Conservation (phyloP, 1,140 invertebrate genomes). For the Grapholita molesta region DNA sequence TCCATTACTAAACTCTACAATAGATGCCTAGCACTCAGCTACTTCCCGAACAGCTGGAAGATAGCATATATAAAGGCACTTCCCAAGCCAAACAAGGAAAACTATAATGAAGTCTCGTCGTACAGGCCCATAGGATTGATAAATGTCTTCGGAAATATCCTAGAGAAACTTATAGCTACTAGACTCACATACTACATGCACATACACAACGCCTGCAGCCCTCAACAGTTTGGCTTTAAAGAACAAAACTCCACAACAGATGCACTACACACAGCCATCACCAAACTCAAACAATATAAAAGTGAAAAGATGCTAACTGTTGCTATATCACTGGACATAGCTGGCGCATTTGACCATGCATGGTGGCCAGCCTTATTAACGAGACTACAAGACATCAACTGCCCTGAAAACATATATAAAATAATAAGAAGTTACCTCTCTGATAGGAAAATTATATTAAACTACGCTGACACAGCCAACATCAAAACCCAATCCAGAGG, state of each 20-base stretch:
- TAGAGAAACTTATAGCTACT: constrained; percentile 27
- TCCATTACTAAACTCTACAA: not conserved
- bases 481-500: not conserved
- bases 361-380: constrained; percentile 33
- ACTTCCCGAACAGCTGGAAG: constrained; percentile 18
- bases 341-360: constrained; percentile 33
- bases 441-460: not conserved
- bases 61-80: not conserved
- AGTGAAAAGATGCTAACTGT: not conserved
- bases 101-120: not conserved
- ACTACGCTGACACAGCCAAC: not conserved
- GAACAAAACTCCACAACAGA: constrained; percentile 22
- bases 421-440: not conserved
- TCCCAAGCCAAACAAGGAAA: not conserved
- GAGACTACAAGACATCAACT: not conserved
- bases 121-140: constrained; percentile 25
- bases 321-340: constrained; percentile 32
- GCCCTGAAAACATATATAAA: not conserved
- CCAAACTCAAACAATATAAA: not conserved
- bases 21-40: not conserved
- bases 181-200: too few relatives aligned
- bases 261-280: constrained; percentile 23
- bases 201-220: not conserved
- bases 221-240: constrained; percentile 30
- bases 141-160: constrained; percentile 27